Base-by-base conservation (phyloP, 2,113 vertebrate genomes). In the Lates calcarifer region DNA sequence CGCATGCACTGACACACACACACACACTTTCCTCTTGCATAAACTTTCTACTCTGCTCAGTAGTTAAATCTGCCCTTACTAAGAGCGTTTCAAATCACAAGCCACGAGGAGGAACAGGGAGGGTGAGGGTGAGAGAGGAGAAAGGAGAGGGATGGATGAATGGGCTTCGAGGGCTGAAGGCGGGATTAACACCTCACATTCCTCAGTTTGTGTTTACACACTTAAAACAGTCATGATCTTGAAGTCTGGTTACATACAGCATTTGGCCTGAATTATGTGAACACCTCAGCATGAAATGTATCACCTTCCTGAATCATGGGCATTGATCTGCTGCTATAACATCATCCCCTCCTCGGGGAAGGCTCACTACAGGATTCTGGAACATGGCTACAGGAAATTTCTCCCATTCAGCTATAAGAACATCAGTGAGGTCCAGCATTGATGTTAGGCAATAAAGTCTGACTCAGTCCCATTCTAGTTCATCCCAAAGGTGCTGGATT, bases 171-270 rank as follows among this genome's bases (percentile, higher is more conserved):
- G 65, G 13, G 41, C 64, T 60, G 18, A 60, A 89, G 69, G 81
- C 84, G 37, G 53, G 81, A 89, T 74, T 51, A 74, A 77, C 60
- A 26, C 81, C 28, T 41, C 61, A 58, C 62, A 69, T 69, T 79
- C 65, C 70, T 84, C 58, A 49, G 41, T 41, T 33, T 72, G 39
- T 57, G 39, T 72, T 56, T 29, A 28, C 15, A 4, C 17, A n/a
- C 26, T 2, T 14, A 31, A 9, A 56, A 22, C 29, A 20, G 43
- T 51, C 53, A 15, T 14, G 3, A 70, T 28, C 0, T 33, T 33
- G 41, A 31, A 37, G 13, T 26, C n/a, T 39, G 13, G 43, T 5
- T 37, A 39, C 33, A 14, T 15, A 39, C 29, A 43, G 14, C 17
- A 18, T n/a, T 24, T 13, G 43, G 17, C 13, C 22, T 20, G 51